phyloP scores from a whole-genome alignment of 2,113 vertebrate genomes.

The Carollia perspicillata region DNA sequence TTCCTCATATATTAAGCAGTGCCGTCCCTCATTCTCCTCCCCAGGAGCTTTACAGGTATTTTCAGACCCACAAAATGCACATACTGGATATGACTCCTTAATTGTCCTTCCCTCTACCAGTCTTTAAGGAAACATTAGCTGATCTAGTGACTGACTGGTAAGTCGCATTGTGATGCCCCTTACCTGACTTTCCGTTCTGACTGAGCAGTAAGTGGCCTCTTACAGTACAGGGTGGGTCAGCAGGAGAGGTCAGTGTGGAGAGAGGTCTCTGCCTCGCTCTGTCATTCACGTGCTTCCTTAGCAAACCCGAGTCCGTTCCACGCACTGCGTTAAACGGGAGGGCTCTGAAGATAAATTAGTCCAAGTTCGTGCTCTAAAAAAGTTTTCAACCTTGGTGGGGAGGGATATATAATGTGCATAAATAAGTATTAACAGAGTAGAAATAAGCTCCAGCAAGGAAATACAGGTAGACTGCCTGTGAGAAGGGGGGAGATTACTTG shows the following conservation, averaged over 20 bases:
- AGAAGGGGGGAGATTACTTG: conserved; percentile 58
- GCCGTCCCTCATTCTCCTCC: not conserved
- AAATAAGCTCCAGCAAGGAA: conserved; percentile 59
- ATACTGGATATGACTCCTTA: not conserved
- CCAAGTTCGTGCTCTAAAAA: conserved; percentile 39
- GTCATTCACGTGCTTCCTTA: conserved; percentile 44
- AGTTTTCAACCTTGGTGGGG: conserved; percentile 20
- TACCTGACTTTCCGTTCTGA: conserved; percentile 50
- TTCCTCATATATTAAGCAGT: not conserved
- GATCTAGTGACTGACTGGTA: conserved; percentile 53
- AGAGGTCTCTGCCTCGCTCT: conserved; percentile 34
- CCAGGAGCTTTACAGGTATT: not conserved
- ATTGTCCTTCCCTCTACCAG: not conserved
- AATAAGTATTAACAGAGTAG: conserved; percentile 50
- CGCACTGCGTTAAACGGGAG: conserved; percentile 34
- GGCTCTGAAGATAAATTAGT: conserved; percentile 57
- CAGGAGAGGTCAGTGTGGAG: conserved; percentile 41
- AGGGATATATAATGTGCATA: conserved; percentile 47
- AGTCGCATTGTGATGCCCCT: conserved; percentile 26
- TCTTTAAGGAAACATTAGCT: conserved; percentile 25
- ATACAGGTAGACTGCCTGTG: conserved; percentile 55
- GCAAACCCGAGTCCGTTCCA: conserved; percentile 29
- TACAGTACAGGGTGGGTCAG: conserved; percentile 45
- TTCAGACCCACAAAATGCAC: conserved; percentile 34
- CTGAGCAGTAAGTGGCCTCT: conserved; percentile 56